Percentiles rank a stretch among this genome's conserved stretches.
phyloP scores from a whole-genome alignment of 2,113 vertebrate genomes.

The Gallinago undulata region DNA sequence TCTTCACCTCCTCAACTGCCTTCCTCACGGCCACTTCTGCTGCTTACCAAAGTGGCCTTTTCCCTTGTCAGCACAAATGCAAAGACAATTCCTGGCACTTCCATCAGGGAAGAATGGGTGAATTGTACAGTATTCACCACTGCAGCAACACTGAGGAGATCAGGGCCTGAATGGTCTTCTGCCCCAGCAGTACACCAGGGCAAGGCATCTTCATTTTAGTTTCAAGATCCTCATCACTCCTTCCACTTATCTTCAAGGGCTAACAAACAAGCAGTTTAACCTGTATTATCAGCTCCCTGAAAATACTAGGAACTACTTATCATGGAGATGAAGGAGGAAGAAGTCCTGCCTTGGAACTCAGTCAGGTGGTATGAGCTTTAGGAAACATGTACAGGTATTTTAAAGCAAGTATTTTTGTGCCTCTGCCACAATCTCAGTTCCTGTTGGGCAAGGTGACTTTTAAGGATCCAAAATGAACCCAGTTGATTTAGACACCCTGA shows the following conservation, averaged over 20 bases:
- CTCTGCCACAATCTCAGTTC: not conserved
- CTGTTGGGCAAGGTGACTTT: not conserved
- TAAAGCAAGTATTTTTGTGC: not conserved
- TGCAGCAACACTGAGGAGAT: not conserved
- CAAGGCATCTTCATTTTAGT: not conserved
- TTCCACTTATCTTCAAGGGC: not conserved
- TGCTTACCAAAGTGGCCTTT: not conserved
- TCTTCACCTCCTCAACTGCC: not conserved
- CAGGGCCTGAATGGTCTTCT: not conserved
- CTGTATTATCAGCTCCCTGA: not conserved
- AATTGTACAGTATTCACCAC: not conserved
- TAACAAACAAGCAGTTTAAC: not conserved
- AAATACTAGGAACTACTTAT: not conserved
- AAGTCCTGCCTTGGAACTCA: not conserved
- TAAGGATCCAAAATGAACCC: not conserved
- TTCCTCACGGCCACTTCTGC: not conserved
- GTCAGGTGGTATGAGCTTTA: not conserved
- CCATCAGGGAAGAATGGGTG: not conserved
- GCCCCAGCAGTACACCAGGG: not conserved
- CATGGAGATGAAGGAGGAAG: not conserved
- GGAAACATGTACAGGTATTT: not conserved
- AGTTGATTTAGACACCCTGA: not conserved
- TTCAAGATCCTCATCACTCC: not conserved
- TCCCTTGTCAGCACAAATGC: not conserved
- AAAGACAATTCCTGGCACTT: not conserved